phyloP scores from a whole-genome alignment of 2,888 invertebrate genomes.

The Plebejus argus region DNA sequence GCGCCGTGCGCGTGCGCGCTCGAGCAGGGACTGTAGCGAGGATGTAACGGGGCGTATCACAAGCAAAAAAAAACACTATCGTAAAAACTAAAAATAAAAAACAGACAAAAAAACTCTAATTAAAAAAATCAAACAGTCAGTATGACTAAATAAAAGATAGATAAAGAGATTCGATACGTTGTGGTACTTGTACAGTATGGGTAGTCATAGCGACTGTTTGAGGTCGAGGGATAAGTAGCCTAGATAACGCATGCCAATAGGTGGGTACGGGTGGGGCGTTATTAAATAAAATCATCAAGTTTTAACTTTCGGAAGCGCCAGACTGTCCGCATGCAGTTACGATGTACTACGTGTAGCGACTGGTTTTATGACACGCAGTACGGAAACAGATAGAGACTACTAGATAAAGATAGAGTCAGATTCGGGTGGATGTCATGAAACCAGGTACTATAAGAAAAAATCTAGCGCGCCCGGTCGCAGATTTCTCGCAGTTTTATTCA shows the following conservation, averaged over 20 bases:
- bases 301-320: slow-evolving; percentile 64
- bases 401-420: slow-evolving; percentile 40
- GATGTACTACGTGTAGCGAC: slow-evolving; percentile 57
- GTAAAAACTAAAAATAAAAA: slow-evolving; percentile 58
- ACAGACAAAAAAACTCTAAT: slow-evolving; percentile 51
- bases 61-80: slow-evolving; percentile 76
- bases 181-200: slow-evolving; percentile 64
- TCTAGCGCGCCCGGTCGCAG: slow-evolving; percentile 67
- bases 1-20: slow-evolving; percentile 55
- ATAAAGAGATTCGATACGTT: slow-evolving; percentile 74
- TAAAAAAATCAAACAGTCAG: slow-evolving; percentile 79
- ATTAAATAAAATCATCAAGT: slow-evolving; percentile 49
- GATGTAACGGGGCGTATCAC: slow-evolving; percentile 74
- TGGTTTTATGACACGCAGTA: slow-evolving; percentile 66
- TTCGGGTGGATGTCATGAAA: slow-evolving; percentile 63
- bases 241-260: slow-evolving; percentile 74
- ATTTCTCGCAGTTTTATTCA: slow-evolving; percentile 46
- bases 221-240: slow-evolving; percentile 77
- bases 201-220: slow-evolving; percentile 79
- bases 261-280: slow-evolving; percentile 58
- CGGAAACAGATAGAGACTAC: slow-evolving; percentile 40
- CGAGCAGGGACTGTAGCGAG: slow-evolving; percentile 68
- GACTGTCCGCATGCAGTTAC: slow-evolving; percentile 71
- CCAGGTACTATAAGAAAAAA: slow-evolving; percentile 62
- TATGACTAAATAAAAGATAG: slow-evolving; percentile 79